Evolutionary conservation across 1,140 invertebrate species (phyloP), one percentile per base, ranked within the genome.

Genomic region (Drosophila subobscura): DNA sequence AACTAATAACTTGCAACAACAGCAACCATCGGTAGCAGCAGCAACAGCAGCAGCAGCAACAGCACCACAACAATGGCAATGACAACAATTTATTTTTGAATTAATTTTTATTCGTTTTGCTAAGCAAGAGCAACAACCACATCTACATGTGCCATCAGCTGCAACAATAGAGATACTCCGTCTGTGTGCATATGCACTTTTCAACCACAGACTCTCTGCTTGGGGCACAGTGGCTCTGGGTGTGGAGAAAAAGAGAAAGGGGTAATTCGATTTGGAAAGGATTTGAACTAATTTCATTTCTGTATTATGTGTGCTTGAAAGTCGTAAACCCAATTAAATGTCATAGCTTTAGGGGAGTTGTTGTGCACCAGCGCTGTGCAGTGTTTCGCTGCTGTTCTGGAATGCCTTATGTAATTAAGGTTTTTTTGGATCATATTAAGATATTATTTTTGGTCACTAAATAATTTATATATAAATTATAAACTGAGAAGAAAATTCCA

Each of bases 1-100:
- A 84, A 85, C 79, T 84, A 85, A 84, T 84, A 80, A 72, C 67
- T 85, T 68, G 55, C 78, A 81, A 46, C 60, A 75, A 41, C 42
- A 70, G 29, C 53, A 54, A 56, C 10, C 29, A 33, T 33, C 29
- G 3, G 29, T 33, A 57, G 41, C 61, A 29, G 47, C 59, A 57
- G 41, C 53, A 52, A 23, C 50, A 49, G 42, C 40, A 47, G n/a
- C 50, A 33, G 23, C 22, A 51, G 52, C 42, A 41, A 12, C 47
- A 66, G 40, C 47, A 55, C 51, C 29, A 50, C 58, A 56, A 79
- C 71, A 79, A 77, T 80, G 80, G 61, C 80, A 86, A 86, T 85
- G 81, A 80, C 80, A 86, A 85, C 80, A 85, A 85, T 86, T 81
- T 81, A 86, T 85, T 77, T 85, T 74, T 86, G 77, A 85, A 86